Percentiles rank a stretch among this genome's conserved stretches.
phyloP scores from a whole-genome alignment of 2,888 invertebrate species.

The Nowickia ferox region DNA sequence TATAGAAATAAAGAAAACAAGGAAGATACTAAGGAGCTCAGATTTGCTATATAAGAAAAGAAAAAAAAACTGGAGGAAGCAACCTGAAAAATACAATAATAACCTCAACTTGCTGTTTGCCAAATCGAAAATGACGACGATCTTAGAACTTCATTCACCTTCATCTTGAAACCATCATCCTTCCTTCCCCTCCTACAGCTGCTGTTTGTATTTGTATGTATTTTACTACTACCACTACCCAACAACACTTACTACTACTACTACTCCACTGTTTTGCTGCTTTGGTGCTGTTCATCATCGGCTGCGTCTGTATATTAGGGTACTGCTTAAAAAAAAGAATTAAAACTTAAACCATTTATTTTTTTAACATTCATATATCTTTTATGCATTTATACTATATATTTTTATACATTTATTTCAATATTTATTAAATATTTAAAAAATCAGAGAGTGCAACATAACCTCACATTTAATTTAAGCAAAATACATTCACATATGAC shows the following conservation, averaged over 20 bases:
- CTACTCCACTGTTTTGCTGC: constrained; percentile 66
- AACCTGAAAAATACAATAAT: neutral
- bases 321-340: constrained; percentile 81
- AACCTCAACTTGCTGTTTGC: constrained; percentile 29
- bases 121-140: constrained; percentile 29
- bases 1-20: neutral
- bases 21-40: neutral
- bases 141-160: constrained; percentile 49
- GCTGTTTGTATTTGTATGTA: constrained; percentile 52
- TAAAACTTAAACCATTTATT: constrained; percentile 67
- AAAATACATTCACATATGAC: neutral
- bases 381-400: constrained; percentile 48
- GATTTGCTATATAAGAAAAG: constrained; percentile 7
- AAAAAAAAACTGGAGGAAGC: constrained; percentile 8
- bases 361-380: constrained; percentile 49
- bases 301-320: constrained; percentile 81
- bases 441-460: constrained; percentile 15
- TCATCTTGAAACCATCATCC: constrained; percentile 72
- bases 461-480: constrained; percentile 44
- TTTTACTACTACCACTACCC: constrained; percentile 58
- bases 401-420: constrained; percentile 57
- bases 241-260: constrained; percentile 56
- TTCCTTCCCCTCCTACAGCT: constrained; percentile 48
- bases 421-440: constrained; percentile 62
- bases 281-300: constrained; percentile 75